Base-by-base conservation (phyloP, 2,113 vertebrate genomes). In the Forbesichthys agassizii region DNA sequence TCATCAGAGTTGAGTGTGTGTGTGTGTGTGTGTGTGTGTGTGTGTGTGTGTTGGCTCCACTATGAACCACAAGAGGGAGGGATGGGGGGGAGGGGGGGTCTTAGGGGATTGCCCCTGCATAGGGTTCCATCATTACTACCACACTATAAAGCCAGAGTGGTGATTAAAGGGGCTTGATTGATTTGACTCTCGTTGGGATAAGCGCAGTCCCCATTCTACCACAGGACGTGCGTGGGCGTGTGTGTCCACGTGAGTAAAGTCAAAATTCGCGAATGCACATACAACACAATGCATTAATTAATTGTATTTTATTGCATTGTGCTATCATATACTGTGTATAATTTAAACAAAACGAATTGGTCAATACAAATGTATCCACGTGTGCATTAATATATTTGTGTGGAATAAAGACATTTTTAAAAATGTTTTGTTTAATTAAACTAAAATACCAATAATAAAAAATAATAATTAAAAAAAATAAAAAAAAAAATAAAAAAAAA, bases 91-190 rank as follows among this genome's bases (percentile, higher is more conserved):
- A 48, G 11, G 18, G 27, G 33, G 55, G 69, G 77, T 77, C 69
- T 91, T 93, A 80, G 88, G 92, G 92, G 90, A 93, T 89, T 86
- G 84, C 89, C 87, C 90, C 88, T 85, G 88, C 89, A 84, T 87
- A 86, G 88, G 84, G 85, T 90, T 92, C 90, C 90, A 91, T 93
- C 91, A 93, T 91, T 91, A 92, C 89, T 86, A 88, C 88, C 90
- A 90, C 89, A 91, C 91, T 93, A 92, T 92, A 91, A 92, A 92
- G 90, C 90, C 91, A 89, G 89, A 89, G 89, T 89, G 90, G 92
- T 93, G 91, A 93, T 93, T 93, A 93, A 92, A 93, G 90, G 90
- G 84, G 92, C 90, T 89, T 93, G 91, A 93, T 92, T 93, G 92
- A 93, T 93, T 93, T 88, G 89, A 83, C 89, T 92, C 91, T 93